A percentile compares a stretch with the other conserved stretches of the same genome.
Evolutionary conservation across 2,113 vertebrate species (phyloP).

Genomic region (Hirundichthys speculiger): DNA sequence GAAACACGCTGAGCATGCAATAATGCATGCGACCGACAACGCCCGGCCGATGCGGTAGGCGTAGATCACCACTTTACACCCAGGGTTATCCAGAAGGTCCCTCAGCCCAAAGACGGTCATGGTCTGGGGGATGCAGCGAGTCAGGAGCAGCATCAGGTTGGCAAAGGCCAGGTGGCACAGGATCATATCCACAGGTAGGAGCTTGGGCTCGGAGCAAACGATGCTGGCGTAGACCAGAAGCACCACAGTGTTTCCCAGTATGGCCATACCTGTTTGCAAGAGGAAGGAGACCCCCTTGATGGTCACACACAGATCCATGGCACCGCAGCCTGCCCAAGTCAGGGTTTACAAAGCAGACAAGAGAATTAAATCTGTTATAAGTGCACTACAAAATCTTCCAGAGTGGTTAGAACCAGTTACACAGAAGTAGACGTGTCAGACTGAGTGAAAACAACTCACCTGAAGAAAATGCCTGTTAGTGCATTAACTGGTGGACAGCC

Average conservation of each 20-base stretch:
- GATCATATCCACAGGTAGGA: slow-evolving; percentile 81
- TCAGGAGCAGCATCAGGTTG: slow-evolving; percentile 80
- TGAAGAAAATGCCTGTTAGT: slow-evolving; percentile 10
- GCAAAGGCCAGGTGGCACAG: slow-evolving; percentile 81
- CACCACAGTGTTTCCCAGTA: slow-evolving; percentile 77
- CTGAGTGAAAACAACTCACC: slow-evolving; percentile 38
- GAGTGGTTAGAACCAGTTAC: background rate
- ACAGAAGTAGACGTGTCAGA: background rate
- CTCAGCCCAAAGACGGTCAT: slow-evolving; percentile 80
- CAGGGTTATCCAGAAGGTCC: slow-evolving; percentile 73
- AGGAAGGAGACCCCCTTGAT: slow-evolving; percentile 85
- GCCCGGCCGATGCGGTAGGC: slow-evolving; percentile 78
- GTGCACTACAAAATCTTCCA: slow-evolving; percentile 6
- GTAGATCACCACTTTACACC: slow-evolving; percentile 83
- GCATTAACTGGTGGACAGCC: slow-evolving; percentile 15
- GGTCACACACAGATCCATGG: slow-evolving; percentile 82
- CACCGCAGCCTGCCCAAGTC: slow-evolving; percentile 23
- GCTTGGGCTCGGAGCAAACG: slow-evolving; percentile 44
- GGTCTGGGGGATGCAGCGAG: slow-evolving; percentile 80
- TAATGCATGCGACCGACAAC: slow-evolving; percentile 82
- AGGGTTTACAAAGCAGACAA: slow-evolving; percentile 27
- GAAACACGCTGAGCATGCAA: slow-evolving; percentile 84
- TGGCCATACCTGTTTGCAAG: slow-evolving; percentile 80
- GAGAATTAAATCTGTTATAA: slow-evolving; percentile 19
- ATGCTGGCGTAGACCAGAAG: slow-evolving; percentile 74